Evolutionary conservation across 2,797 vertebrate species (phyloP).

Genomic region (Botia kubotai): DNA sequence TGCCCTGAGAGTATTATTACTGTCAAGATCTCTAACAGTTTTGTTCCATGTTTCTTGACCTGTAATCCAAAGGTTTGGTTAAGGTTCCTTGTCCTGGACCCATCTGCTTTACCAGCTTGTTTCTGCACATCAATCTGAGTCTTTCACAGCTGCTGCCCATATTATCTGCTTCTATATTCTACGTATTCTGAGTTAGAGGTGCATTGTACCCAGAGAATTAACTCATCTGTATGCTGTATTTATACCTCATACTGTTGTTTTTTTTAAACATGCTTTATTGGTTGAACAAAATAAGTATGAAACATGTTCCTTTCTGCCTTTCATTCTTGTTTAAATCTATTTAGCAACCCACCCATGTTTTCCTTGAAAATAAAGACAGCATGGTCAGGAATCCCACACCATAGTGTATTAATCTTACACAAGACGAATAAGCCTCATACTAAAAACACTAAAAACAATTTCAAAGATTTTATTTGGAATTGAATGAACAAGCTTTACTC

Average conservation of each 20-base stretch:
- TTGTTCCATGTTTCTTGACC: constrained; percentile 27
- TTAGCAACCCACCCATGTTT: too few species aligned
- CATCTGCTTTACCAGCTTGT: constrained; percentile 43
- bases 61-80: constrained; percentile 50
- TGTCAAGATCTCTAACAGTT: neutral
- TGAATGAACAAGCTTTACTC: neutral
- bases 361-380: neutral
- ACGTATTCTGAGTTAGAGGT: constrained; percentile 51
- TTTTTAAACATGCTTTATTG: constrained; percentile 1
- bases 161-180: constrained; percentile 26
- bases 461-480: neutral
- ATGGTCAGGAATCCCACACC: neutral
- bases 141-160: constrained; percentile 30
- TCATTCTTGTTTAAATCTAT: neutral
- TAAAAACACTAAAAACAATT: neutral
- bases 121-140: constrained; percentile 47
- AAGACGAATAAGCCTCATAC: neutral
- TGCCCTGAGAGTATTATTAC: neutral
- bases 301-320: neutral
- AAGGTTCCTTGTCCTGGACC: constrained; percentile 35
- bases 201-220: constrained; percentile 47
- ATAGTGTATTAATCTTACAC: neutral
- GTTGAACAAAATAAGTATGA: neutral
- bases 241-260: constrained; percentile 52
- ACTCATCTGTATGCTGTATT: constrained; percentile 57